These are phyloP conservation scores for Tupaia tana DNA, from an alignment of 2,113 vertebrate species.

Conservation along the genomic window DNA sequence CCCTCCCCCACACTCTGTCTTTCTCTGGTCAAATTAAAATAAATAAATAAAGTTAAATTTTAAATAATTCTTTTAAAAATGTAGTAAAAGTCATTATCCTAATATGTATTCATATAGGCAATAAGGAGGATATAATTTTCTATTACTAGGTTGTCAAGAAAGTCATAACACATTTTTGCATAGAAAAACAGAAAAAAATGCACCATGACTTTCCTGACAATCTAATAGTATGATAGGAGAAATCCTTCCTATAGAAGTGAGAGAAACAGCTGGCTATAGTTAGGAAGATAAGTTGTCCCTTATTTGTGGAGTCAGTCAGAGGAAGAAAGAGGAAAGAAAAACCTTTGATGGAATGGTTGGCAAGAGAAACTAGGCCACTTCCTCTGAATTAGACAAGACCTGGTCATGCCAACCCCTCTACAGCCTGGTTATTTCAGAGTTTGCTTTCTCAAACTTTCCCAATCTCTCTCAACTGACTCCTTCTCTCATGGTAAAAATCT, in stretches of 20 bases:
- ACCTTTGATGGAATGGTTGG: not conserved
- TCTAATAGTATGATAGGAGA: not conserved
- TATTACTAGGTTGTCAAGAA: not conserved
- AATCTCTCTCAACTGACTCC: not conserved
- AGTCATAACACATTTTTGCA: no score
- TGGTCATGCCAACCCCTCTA: not conserved
- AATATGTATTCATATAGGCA: constrained; percentile 38
- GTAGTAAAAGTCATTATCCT: not conserved
- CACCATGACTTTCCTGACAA: no score
- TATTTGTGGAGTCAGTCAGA: not conserved
- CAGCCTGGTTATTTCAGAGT: not conserved
- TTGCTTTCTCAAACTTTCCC: not conserved
- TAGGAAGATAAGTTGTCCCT: not conserved
- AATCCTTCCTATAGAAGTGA: not conserved
- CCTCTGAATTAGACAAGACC: not conserved
- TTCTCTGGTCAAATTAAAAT: no score
- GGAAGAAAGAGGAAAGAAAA: constrained; percentile 32
- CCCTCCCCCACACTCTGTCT: no score
- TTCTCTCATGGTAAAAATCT: not conserved
- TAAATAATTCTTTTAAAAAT: not conserved
- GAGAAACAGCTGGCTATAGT: not conserved
- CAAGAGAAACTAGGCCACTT: constrained; percentile 36
- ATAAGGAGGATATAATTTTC: constrained; percentile 30
- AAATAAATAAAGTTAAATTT: no score
- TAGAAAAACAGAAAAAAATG: no score